Evolutionary conservation across 2,888 invertebrate genomes (phyloP), one percentile per base, ranked within the genome.

Genomic region (Sipha maydis): DNA sequence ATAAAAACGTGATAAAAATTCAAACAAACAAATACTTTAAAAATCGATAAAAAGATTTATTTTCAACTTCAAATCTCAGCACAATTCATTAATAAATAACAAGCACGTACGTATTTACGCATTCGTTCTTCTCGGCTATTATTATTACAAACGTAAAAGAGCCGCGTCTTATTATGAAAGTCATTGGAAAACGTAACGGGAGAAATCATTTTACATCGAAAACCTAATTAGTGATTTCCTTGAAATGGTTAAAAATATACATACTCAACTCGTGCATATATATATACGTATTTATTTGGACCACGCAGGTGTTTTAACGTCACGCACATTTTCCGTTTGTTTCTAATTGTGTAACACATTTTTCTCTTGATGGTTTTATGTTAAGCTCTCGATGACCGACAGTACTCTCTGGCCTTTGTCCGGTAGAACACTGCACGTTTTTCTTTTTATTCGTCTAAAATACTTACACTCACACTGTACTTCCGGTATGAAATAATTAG

Each of bases 1-100:
- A 34, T 3, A 48, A 80, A 80, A 83, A 25, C n/a, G 48, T 21
- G 31, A 71, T 31, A 71, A 83, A 83, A 83, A 71, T 71, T 31
- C 17, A 31, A 83, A 31, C 48, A 71, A 48, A 71, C 83, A 71
- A 71, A 71, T 82, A 69, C 82, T 80, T 80, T 80, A 67, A 80
- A 69, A 80, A 41, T 67, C 80, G 67, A 80, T 69, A 69, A 80
- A 80, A 80, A 41, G 17, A 67, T 25, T 80, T 80, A 61, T 38
- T 38, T 48, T 17, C n/a, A 38, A 61, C n/a, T 67, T n/a, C 19
- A n/a, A 61, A 67, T 25, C n/a, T 3, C 71, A 28, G 8, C 54
- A 61, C 31, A 31, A 56, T 25, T 7, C 31, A 34, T 79, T 31
- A 71, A 71, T 31, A 25, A 48, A 61, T 61, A 61, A 25, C 25